Evolutionary conservation across 2,797 vertebrate species (phyloP).

Genomic region (Hippoglossus hippoglossus): DNA sequence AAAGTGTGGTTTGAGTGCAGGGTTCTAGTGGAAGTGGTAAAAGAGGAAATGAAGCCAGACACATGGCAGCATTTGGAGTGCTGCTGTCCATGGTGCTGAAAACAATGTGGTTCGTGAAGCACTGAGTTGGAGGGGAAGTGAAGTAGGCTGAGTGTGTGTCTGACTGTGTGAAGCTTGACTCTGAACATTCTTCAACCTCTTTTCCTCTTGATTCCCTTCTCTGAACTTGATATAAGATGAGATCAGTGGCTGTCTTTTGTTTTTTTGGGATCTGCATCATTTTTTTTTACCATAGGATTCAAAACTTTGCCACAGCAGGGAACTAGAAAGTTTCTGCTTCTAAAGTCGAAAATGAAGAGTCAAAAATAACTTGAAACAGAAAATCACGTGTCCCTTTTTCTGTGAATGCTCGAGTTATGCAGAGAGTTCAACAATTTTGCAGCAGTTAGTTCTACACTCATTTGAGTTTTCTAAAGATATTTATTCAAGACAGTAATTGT

Average conservation of each 20-base stretch:
- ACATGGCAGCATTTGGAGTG: background rate
- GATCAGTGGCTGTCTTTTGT: constrained; percentile 6
- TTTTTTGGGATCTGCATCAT: constrained; percentile 14
- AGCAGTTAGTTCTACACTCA: background rate
- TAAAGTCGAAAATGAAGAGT: constrained; percentile 11
- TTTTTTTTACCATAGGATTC: constrained; percentile 4
- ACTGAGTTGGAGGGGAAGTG: background rate
- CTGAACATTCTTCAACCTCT: background rate
- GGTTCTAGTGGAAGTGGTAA: background rate
- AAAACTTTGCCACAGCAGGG: background rate
- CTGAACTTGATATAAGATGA: background rate
- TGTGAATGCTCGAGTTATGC: background rate
- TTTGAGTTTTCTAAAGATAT: background rate
- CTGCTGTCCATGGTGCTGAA: constrained; percentile 69
- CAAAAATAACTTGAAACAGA: constrained; percentile 8
- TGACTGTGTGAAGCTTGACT: background rate
- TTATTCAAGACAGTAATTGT: constrained; percentile 3
- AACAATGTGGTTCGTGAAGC: background rate
- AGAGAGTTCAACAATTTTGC: background rate
- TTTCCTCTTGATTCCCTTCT: background rate
- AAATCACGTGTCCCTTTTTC: background rate
- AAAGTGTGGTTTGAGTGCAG: constrained; percentile 4
- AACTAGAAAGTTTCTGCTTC: constrained; percentile 1
- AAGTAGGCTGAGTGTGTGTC: background rate
- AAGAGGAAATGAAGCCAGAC: constrained; percentile 4